Base-by-base conservation (phyloP, 2,888 invertebrate genomes). In the Eupithecia exiguata region DNA sequence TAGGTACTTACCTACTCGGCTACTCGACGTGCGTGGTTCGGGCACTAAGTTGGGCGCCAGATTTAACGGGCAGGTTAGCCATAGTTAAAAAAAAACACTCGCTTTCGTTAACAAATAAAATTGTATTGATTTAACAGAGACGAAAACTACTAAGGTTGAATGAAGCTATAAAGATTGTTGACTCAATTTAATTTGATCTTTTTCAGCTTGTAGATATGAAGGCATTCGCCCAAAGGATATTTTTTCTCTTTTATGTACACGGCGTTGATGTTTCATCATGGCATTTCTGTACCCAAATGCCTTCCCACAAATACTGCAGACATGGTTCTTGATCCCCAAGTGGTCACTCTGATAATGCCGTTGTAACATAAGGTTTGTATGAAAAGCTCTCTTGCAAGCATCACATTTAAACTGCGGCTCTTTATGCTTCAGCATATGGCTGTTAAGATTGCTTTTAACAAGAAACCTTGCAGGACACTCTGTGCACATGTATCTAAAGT, bases 221-320 rank as follows among this genome's bases (percentile, higher is more conserved):
- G 89, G 88, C 82, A 85, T 84, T 5, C 89, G 77, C 0, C 88
- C 87, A 80, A 84, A 84, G 2, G 82, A 71, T 30, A 84, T 78
- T 69, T 90, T 91, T 71, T 88, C 86, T 65, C 90, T 84, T 69
- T 91, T 91, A 80, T 91, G 91, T 0, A 91, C 90, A 86, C 86
- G 86, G 6, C 86, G 80, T 76, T 89, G 89, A 77, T 91, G 91
- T 74, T 89, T 90, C 89, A 88, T 90, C 89, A 91, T 90, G 49
- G 88, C 89, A 81, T 89, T 89, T 63, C 90, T 84, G 69, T 89
- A 91, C 3, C 91, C 90, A 84, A 90, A 91, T n/a, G 89, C 88
- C 76, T 90, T 90, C 0, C 90, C 90, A 78, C 91, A 91, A 16
- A 89, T 77, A 75, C 88, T 87, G 67, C 91, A 91, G 0, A 90